phyloP scores from a whole-genome alignment of 1,140 invertebrate genomes.

The Bombus waltoni region DNA sequence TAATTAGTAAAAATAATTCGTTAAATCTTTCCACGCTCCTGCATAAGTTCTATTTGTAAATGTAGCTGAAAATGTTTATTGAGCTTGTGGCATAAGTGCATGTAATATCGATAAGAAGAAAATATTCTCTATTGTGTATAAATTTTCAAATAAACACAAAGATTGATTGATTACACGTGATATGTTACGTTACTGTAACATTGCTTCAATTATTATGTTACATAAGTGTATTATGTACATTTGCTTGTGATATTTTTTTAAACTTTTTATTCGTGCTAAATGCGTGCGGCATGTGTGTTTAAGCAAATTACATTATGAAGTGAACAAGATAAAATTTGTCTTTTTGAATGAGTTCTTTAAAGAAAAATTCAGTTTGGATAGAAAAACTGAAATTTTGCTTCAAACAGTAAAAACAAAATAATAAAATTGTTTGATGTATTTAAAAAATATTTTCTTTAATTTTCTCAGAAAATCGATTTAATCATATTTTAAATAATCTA shows the following conservation, averaged over 20 bases:
- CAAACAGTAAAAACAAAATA: neutral
- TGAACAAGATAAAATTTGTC: neutral
- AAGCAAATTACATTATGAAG: neutral
- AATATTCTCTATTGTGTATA: neutral
- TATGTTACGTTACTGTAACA: neutral
- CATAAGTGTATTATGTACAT: neutral
- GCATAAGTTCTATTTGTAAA: neutral
- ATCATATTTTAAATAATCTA: no score
- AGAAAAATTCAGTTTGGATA: neutral
- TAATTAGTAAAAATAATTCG: neutral
- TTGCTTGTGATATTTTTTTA: neutral
- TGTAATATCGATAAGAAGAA: neutral
- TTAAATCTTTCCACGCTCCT: neutral
- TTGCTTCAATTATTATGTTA: neutral
- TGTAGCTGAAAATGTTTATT: neutral
- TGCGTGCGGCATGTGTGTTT: neutral
- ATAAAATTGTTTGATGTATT: neutral
- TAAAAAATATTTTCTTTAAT: neutral
- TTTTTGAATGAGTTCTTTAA: neutral
- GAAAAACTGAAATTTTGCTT: neutral
- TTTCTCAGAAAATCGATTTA: neutral
- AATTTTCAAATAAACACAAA: neutral
- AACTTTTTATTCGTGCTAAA: neutral
- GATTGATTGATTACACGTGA: no score
- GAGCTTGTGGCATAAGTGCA: neutral